Evolutionary conservation across 2,888 invertebrate genomes (phyloP).

Genomic region (Spatulosminthurus flaviceps): DNA sequence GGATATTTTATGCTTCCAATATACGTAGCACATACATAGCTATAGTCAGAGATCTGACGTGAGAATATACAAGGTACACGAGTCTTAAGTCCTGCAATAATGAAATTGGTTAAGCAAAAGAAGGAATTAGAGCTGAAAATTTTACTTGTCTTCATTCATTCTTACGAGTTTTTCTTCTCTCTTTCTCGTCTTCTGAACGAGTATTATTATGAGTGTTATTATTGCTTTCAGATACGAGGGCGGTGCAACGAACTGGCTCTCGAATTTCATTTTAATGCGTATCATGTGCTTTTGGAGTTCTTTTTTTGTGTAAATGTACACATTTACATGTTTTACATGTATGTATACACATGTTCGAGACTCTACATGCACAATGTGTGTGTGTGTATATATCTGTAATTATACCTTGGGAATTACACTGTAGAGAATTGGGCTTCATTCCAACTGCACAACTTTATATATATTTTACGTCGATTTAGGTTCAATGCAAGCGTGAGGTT

Average conservation of each 20-base stretch:
- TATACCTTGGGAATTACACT: too few relatives aligned
- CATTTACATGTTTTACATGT: too few relatives aligned
- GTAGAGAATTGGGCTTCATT: too few relatives aligned
- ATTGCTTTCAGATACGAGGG: slow-evolving; percentile 9
- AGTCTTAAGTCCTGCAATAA: not conserved
- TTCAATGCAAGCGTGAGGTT: not conserved
- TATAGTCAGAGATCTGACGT: too few relatives aligned
- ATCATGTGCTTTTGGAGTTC: not conserved
- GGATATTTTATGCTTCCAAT: too few relatives aligned
- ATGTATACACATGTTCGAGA: too few relatives aligned
- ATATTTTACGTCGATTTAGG: too few relatives aligned
- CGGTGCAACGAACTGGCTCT: slow-evolving; percentile 14
- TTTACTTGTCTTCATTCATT: slow-evolving; percentile 26
- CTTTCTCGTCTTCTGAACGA: not conserved
- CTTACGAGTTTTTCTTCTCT: slow-evolving; percentile 13
- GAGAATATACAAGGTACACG: slow-evolving; percentile 12
- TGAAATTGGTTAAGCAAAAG: slow-evolving; percentile 21
- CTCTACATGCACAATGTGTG: too few relatives aligned
- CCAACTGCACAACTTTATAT: too few relatives aligned
- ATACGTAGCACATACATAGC: too few relatives aligned
- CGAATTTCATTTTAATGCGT: not conserved
- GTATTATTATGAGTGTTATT: slow-evolving; percentile 8
- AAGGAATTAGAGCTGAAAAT: slow-evolving; percentile 34
- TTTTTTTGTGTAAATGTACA: not conserved
- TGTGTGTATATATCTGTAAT: too few relatives aligned